A percentile compares a stretch with the other conserved stretches of the same genome.
Conservation (phyloP, 2,888 invertebrate species). For the Mimumesa dahlbomi region DNA sequence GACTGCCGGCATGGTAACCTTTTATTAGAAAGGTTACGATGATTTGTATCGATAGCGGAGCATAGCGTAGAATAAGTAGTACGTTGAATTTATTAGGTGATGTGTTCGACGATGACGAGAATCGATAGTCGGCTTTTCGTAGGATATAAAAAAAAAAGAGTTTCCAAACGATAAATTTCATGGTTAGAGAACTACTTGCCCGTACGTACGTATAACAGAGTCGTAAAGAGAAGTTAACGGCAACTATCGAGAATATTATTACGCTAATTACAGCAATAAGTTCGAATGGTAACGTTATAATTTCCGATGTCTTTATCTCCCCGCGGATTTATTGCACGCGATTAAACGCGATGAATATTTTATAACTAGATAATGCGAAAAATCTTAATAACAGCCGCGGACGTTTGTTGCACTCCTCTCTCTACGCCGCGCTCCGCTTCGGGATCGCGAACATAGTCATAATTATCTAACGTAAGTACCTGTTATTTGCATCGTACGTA, state of each 20-base stretch:
- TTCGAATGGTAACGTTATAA: neutral
- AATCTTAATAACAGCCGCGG: slow-evolving; percentile 4
- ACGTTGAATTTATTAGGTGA: too few species aligned
- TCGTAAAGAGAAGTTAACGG: neutral
- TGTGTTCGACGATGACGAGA: too few species aligned
- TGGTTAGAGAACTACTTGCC: too few species aligned
- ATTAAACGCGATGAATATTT: slow-evolving; percentile 1
- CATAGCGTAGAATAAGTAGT: too few species aligned
- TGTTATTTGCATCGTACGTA: slow-evolving; percentile 19
- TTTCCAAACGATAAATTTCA: too few species aligned
- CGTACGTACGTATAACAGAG: neutral
- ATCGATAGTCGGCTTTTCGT: too few species aligned
- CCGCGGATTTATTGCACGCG: neutral
- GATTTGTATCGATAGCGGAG: too few species aligned
- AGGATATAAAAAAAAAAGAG: too few species aligned
- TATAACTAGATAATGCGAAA: neutral
- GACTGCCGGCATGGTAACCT: too few species aligned
- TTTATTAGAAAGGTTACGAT: too few species aligned
- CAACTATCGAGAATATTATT: neutral
- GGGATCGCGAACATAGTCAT: neutral
- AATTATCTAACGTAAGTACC: slow-evolving; percentile 4
- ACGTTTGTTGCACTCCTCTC: neutral
- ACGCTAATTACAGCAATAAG: neutral
- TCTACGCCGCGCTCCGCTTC: neutral
- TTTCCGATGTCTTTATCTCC: neutral